Evolutionary conservation across 2,888 invertebrate species (phyloP), one percentile per base, ranked within the genome.

Genomic region (Callinectes sapidus): DNA sequence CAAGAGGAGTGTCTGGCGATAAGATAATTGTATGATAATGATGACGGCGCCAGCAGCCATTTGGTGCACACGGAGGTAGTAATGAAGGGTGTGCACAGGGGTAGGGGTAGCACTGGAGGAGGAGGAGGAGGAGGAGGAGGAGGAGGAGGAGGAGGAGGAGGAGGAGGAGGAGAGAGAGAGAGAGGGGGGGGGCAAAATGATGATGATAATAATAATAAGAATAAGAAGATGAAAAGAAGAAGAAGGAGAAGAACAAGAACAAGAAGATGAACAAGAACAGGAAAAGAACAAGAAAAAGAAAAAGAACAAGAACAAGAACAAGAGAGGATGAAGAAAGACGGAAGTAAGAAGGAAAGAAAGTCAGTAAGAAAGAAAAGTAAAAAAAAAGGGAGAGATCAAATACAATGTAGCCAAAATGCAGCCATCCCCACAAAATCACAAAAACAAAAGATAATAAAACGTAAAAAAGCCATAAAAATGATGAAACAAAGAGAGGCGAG

Each of bases 11-110:
- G 71, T 28, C 71, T 28, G 1, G 71, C 13, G 71, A 77, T 77
- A 28, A 77, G 71, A 77, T 77, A 28, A 28, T 77, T 32, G n/a
- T 28, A 77, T 77, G 71, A 77, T 77, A 77, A 77, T 77, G 71
- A 77, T 77, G 28, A 28, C 13, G 71, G 32, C 71, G n/a, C 0
- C 71, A 8, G 71, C 71, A 13, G 71, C n/a, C 28, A 77, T 77
- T 28, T 10, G 71, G 28, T 28, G 28, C 71, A 13, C 71, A 77
- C 28, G 13, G n/a, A 28, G 13, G n/a, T n/a, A 77, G 71, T 77
- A 77, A 28, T 77, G 28, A 77, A n/a, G 71, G 28, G 61, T 23
- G 18, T 1, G 2, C 23, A 61, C n/a, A 6, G 61, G 61, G 61
- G 23, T 18, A 23, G 61, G 6, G 3, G 61, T 61, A 61, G 18